Evolutionary conservation across 2,888 invertebrate species (phyloP), one percentile per base, ranked within the genome.

Genomic region (Masnerella sp.): DNA sequence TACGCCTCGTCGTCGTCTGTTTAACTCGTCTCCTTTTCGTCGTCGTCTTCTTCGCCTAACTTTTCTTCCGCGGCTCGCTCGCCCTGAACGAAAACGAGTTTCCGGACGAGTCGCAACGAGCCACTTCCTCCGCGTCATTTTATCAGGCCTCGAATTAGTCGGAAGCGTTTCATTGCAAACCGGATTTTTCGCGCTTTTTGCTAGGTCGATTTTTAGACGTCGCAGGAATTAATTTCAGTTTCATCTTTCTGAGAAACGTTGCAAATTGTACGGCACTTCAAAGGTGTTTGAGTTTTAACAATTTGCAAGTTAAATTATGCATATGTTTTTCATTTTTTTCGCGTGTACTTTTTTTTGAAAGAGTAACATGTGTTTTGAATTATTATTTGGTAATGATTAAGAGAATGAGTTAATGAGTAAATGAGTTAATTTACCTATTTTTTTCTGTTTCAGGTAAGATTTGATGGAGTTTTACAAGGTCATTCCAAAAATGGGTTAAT

Each of bases 61-160:
- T 74, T 68, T 74, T 74, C 74, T 47, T 69, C 49, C 58, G 51
- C 54, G 67, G 42, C 62, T 64, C 56, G 64, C 61, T 62, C 56
- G 40, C 62, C 62, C 38, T 58, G 58, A 61, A 64, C 69, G 74
- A 74, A 74, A 74, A 74, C 74, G 49, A 74, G 73, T 69, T 64
- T 68, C 72, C 71, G 58, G 36, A 47, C 69, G 59, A 22, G 28
- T 51, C 25, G 40, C 28, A 72, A 72, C 65, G 45, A 71, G 71
- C 51, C 64, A 71, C 65, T 71, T 67, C 61, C 73, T 65, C 28
- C 20, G 65, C 65, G 38, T 45, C 45, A 49, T 73, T 67, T 61
- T 54, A 61, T 67, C 73, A 40, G 61, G 43, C 73, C 67, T 49
- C 72, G 47, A 67, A 73, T 73, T 54, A 61, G 54, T 54, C 18